Evolutionary conservation across 2,888 invertebrate species (phyloP), one percentile per base, ranked within the genome.

Genomic region (Zaprionus obscuricornis): DNA sequence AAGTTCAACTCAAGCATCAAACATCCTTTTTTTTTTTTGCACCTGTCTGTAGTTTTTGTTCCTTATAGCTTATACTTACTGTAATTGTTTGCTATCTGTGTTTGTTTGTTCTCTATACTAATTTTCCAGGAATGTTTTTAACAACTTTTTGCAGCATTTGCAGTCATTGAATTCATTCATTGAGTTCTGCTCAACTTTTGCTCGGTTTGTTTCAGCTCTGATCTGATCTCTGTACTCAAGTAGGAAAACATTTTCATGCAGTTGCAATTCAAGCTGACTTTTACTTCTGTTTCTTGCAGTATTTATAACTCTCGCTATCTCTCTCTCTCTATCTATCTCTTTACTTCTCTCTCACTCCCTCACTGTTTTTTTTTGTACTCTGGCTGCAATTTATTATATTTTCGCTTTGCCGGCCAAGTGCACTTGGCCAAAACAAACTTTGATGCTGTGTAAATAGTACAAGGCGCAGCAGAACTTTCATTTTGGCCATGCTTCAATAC

Each of bases 381-480:
- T 7, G 7, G 11, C 31, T 43, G 58, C 58, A 39, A 50, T 46
- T 56, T 52, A 50, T 71, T 58, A 33, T 57, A 18, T 51, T 73
- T 60, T 66, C 56, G 31, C 34, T 37, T 47, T 33, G 39, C 42
- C 26, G 49, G 49, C 62, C 67, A 66, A 73, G 59, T 55, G 50
- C 37, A 57, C 54, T 78, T 74, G 74, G 55, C 76, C 67, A 72
- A 73, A 76, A 81, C 63, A 74, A 82, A 82, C 74, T 77, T 62
- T 55, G 26, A 17, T 31, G 55, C 50, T 51, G 29, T 18, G 27
- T 24, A 59, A 43, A 72, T 50, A 31, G 13, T 14, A 59, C 42
- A 34, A 37, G 36, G 46, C 33, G 29, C 36, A 66, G n/a, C n/a
- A n/a, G n/a, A 56, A 54, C 65, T 74, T 59, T 57, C 11, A 17